Percentiles rank a stretch among this genome's conserved stretches.
These are phyloP conservation scores for Rhodeus uyekii DNA, from an alignment of 2,797 vertebrate species.

Conservation along the genomic window DNA sequence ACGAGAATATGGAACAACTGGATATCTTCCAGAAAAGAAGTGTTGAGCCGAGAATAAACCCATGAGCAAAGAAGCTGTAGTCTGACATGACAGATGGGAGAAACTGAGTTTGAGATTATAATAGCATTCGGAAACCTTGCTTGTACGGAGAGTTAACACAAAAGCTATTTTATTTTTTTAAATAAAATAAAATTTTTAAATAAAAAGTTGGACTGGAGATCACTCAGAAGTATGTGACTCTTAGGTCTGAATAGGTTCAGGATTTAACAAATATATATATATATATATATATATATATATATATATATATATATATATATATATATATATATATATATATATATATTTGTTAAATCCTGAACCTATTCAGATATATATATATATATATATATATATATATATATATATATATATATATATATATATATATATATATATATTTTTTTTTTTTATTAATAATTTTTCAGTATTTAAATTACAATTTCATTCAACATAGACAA, in stretches of 20 bases:
- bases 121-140: constrained; percentile 5
- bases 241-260: not conserved
- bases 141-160: not conserved
- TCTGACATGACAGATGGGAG: not conserved
- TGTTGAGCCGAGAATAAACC: not conserved
- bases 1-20: not conserved
- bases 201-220: not conserved
- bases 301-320: too few species aligned
- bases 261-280: too few species aligned
- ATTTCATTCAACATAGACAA: not conserved
- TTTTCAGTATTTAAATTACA: not conserved
- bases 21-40: not conserved
- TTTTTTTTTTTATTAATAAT: too few species aligned
- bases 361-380: too few species aligned
- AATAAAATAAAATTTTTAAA: not conserved
- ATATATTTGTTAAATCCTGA: too few species aligned
- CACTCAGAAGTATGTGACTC: not conserved
- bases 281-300: too few species aligned
- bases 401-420: too few species aligned
- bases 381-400: too few species aligned
- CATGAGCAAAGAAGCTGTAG: not conserved
- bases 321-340: too few species aligned
- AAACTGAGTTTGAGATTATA: constrained; percentile 1
- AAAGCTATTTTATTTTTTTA: not conserved
- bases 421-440: too few species aligned